Percentiles rank a stretch among this genome's conserved stretches.
phyloP scores from a whole-genome alignment of 2,888 invertebrate species.

The Microchrysa polita region DNA sequence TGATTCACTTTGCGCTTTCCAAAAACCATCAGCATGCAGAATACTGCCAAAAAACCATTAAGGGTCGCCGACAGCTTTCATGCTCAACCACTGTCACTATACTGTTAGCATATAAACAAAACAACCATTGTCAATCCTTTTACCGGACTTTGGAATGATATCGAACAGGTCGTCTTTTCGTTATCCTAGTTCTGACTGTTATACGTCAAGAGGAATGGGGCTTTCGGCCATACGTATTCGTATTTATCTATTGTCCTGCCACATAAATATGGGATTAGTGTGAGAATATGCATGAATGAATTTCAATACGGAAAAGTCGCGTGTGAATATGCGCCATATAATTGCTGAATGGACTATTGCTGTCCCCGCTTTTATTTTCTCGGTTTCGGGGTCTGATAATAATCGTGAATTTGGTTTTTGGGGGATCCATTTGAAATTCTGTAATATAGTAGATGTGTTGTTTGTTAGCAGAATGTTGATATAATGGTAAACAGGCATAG shows the following conservation, averaged over 20 bases:
- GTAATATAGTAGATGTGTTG: not conserved
- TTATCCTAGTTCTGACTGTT: constrained; percentile 4
- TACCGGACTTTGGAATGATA: constrained; percentile 12
- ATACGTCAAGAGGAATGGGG: constrained; percentile 16
- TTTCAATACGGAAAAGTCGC: constrained; percentile 46
- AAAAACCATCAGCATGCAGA: too few species aligned
- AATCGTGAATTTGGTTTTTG: constrained; percentile 28
- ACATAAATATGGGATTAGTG: constrained; percentile 51
- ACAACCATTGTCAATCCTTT: constrained; percentile 6
- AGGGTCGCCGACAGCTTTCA: too few species aligned
- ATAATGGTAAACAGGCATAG: constrained; percentile 28
- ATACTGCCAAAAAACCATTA: too few species aligned
- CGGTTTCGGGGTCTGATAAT: constrained; percentile 21
- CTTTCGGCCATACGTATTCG: constrained; percentile 44
- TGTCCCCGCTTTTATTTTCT: constrained; percentile 33
- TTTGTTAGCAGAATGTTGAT: not conserved
- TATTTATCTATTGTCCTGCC: constrained; percentile 50
- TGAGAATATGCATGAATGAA: constrained; percentile 50
- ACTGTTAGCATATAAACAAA: not conserved
- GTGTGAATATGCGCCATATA: constrained; percentile 46
- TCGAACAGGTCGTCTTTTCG: constrained; percentile 35
- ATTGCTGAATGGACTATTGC: constrained; percentile 46
- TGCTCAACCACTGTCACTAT: not conserved
- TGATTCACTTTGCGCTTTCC: too few species aligned
- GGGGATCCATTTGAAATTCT: constrained; percentile 3